These are phyloP conservation scores for Polydesmus complanatus DNA, from an alignment of 2,888 invertebrate genomes.

Conservation along the genomic window DNA sequence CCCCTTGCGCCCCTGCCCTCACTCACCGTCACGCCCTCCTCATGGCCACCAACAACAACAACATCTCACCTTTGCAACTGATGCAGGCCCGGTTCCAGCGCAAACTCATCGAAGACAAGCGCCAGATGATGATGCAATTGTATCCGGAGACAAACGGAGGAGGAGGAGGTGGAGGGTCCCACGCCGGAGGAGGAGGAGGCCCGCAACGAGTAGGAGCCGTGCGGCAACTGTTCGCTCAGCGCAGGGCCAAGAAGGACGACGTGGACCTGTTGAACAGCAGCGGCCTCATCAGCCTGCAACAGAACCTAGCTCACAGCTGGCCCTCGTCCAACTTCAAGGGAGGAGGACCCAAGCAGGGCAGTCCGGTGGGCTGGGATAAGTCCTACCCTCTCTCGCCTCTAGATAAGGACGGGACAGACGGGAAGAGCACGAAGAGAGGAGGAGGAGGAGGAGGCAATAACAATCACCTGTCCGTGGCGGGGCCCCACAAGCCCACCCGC, in stretches of 20 bases:
- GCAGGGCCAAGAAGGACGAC: not conserved
- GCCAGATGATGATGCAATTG: constrained; percentile 15
- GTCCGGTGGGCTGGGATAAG: constrained; percentile 18
- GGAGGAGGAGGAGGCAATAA: too few relatives aligned
- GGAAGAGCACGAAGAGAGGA: too few relatives aligned
- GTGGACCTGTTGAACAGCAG: constrained; percentile 1
- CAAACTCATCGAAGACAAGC: constrained; percentile 15
- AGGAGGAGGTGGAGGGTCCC: not conserved
- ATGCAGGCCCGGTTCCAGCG: constrained; percentile 16
- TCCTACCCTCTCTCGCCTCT: constrained; percentile 15
- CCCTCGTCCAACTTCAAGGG: not conserved
- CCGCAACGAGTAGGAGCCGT: constrained; percentile 10
- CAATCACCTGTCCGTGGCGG: too few relatives aligned
- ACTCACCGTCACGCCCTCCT: too few relatives aligned
- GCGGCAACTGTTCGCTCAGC: constrained; percentile 12
- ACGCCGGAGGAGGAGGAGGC: not conserved
- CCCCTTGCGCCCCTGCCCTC: too few relatives aligned
- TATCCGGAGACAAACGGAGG: constrained; percentile 4
- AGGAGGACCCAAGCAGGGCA: constrained; percentile 15
- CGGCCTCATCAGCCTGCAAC: not conserved
- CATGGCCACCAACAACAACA: not conserved
- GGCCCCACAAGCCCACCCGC: constrained; percentile 1
- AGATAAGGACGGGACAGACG: constrained; percentile 4
- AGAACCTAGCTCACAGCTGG: constrained; percentile 1
- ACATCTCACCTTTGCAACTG: constrained; percentile 15